Conservation (phyloP, 1,140 invertebrate genomes). For the Carcinoscorpius rotundicauda region DNA sequence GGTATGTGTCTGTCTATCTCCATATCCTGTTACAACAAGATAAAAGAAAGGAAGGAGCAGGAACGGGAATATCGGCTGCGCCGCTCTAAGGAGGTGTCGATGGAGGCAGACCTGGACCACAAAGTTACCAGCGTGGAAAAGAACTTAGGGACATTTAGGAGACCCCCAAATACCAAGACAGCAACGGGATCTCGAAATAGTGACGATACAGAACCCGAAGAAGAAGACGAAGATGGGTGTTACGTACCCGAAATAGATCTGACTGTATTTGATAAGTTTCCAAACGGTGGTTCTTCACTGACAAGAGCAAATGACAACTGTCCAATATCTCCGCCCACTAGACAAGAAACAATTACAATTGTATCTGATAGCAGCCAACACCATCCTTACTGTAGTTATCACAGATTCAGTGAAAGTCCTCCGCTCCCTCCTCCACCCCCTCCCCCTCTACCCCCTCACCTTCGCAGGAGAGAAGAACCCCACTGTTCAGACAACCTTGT, state of each 20-base stretch:
- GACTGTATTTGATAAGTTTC: slow-evolving; percentile 17
- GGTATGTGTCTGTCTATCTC: slow-evolving; percentile 52
- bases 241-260: slow-evolving; percentile 23
- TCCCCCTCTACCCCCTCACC: slow-evolving; percentile 10
- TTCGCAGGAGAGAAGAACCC: background rate
- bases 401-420: background rate
- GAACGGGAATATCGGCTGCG: slow-evolving; percentile 25
- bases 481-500: too few relatives aligned
- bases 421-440: slow-evolving; percentile 14
- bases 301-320: too few relatives aligned
- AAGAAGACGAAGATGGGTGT: slow-evolving; percentile 11
- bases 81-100: slow-evolving; percentile 23
- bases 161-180: background rate
- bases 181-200: background rate
- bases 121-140: too few relatives aligned
- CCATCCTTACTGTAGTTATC: slow-evolving; percentile 13
- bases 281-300: slow-evolving; percentile 14
- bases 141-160: background rate
- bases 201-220: background rate
- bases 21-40: slow-evolving; percentile 28
- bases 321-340: background rate
- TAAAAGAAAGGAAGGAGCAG: slow-evolving; percentile 24
- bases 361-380: background rate
- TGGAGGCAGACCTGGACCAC: slow-evolving; percentile 14
- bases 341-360: background rate